Percentiles rank a stretch among this genome's conserved stretches.
These are phyloP conservation scores for Harpagoxenus sublaevis DNA, from an alignment of 2,888 invertebrate species.

Conservation along the genomic window DNA sequence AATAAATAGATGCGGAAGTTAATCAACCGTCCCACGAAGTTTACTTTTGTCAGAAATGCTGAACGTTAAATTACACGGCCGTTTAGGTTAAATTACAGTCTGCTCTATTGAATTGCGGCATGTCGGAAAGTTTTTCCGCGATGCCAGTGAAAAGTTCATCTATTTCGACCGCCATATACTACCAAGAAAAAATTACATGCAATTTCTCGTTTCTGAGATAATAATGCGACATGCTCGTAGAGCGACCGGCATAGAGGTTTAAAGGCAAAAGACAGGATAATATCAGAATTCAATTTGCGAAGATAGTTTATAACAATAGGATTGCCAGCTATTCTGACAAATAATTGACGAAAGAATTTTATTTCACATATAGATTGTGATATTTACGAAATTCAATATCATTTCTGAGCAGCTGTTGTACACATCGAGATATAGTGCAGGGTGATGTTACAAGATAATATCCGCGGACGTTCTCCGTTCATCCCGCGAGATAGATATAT, in stretches of 20 bases:
- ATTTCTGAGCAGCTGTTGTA: background rate
- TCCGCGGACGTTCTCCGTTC: conserved; percentile 4
- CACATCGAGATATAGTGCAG: conserved; percentile 1
- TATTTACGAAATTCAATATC: background rate
- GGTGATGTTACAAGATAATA: conserved; percentile 14
- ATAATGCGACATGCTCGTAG: background rate
- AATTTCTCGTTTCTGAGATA: conserved; percentile 30
- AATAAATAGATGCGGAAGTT: conserved; percentile 48
- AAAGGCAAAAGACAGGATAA: background rate
- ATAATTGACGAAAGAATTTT: background rate
- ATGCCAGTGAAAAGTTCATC: conserved; percentile 28
- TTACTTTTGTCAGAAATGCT: conserved; percentile 40
- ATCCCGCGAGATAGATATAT: conserved; percentile 18
- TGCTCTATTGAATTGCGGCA: conserved; percentile 31
- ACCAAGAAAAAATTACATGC: conserved; percentile 33
- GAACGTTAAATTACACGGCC: conserved; percentile 31
- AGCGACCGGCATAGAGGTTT: background rate
- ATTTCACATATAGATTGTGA: background rate
- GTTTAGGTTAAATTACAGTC: conserved; percentile 45
- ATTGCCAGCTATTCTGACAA: background rate
- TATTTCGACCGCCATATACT: background rate
- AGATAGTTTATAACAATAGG: background rate
- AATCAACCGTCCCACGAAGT: conserved; percentile 41
- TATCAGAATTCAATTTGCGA: background rate
- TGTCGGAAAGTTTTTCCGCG: conserved; percentile 33